A percentile compares a stretch with the other conserved stretches of the same genome.
phyloP scores from a whole-genome alignment of 2,888 invertebrate genomes.

The Limenitis camilla region DNA sequence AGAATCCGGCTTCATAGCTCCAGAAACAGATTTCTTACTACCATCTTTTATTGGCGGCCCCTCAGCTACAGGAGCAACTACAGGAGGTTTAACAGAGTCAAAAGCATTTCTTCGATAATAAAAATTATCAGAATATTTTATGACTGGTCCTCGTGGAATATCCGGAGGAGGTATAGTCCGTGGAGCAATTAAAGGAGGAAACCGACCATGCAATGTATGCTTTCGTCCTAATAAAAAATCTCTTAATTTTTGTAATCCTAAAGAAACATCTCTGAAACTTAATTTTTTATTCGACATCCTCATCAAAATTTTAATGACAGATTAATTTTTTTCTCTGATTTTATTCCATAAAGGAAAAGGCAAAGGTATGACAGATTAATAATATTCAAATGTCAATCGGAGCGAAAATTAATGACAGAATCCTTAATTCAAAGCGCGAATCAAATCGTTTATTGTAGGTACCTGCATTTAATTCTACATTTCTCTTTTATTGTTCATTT shows the following conservation, averaged over 20 bases:
- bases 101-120: constrained; percentile 40
- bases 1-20: constrained; percentile 34
- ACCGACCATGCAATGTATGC: constrained; percentile 44
- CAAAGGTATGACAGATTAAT: too few species aligned
- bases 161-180: constrained; percentile 50
- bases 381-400: too few species aligned
- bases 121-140: constrained; percentile 46
- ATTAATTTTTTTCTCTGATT: too few species aligned
- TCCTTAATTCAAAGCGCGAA: too few species aligned
- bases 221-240: constrained; percentile 51
- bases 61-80: constrained; percentile 52
- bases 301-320: background rate
- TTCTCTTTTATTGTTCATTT: too few species aligned
- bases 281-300: constrained; percentile 26
- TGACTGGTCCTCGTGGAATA: constrained; percentile 47
- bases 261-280: constrained; percentile 48
- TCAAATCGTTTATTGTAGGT: too few species aligned
- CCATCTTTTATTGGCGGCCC: constrained; percentile 35
- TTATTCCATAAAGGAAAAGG: too few species aligned
- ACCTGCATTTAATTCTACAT: too few species aligned
- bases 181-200: constrained; percentile 41
- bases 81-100: constrained; percentile 52
- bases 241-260: constrained; percentile 39
- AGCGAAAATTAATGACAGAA: too few species aligned
- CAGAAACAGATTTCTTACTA: constrained; percentile 26